Evolutionary conservation across 2,888 invertebrate genomes (phyloP), one percentile per base, ranked within the genome.

Genomic region (Exephanes ischioxanthus): DNA sequence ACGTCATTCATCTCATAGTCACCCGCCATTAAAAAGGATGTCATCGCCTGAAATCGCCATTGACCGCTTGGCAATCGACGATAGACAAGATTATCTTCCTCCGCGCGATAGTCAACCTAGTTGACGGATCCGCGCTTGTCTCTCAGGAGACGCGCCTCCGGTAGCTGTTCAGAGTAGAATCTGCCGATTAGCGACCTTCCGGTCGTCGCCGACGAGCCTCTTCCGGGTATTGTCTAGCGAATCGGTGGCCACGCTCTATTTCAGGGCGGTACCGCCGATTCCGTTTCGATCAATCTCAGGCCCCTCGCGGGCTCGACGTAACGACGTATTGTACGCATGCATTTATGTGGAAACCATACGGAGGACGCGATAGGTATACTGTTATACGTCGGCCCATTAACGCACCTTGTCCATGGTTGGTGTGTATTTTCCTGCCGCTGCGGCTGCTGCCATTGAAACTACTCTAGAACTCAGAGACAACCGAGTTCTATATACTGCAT

Each of bases 291-390:
- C 75, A n/a, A 9, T 30, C 51, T 70, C 51, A 22, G 58, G 19
- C 68, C 14, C 63, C 66, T 53, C 78, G 73, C 83, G 58, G 58
- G 89, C 89, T 90, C 81, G 58, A 72, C 87, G 83, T 93, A 93
- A 93, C 92, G 93, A 93, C 90, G 92, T 90, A 93, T 93, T 93
- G 93, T 93, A 89, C 90, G 88, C 91, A 90, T 91, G 92, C 90
- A 91, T 91, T 91, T 92, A 92, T 91, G 90, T 90, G 89, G 88
- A 91, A 89, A 89, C 90, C 91, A 92, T 92, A 89, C 80, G 81
- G 73, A 75, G 75, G 55, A 88, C 82, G 87, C 87, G 89, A 80
- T 70, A 90, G 89, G 88, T 88, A 90, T 92, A 91, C 92, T 89
- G 91, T 91, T 91, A 90, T 89, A 88, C 88, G 73, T 26, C 66